Conservation (phyloP, 2,113 vertebrate species). For the Myotis lucifugus region DNA sequence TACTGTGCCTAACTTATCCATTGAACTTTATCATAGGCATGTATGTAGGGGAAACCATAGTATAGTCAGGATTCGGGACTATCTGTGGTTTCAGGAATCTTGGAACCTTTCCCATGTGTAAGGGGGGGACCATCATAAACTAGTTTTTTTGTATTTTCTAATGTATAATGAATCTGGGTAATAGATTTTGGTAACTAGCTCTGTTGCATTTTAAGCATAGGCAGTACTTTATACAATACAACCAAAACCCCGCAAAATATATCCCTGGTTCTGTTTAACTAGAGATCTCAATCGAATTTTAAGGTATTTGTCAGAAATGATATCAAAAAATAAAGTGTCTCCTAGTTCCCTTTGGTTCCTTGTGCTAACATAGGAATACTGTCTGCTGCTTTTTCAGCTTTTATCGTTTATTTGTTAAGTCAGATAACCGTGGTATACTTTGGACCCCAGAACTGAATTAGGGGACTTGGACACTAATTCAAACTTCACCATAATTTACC, state of each 20-base stretch:
- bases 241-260: neutral
- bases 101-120: neutral
- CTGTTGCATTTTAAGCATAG: neutral
- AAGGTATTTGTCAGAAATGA: conserved; percentile 16
- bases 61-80: neutral
- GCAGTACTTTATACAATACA: neutral
- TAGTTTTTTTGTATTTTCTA: neutral
- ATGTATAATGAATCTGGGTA: neutral
- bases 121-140: neutral
- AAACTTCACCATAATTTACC: neutral
- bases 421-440: neutral
- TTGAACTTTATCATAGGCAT: neutral
- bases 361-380: neutral
- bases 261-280: neutral
- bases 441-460: neutral
- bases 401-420: neutral
- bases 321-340: neutral
- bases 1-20: neutral
- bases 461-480: neutral
- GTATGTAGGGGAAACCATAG: neutral
- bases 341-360: neutral
- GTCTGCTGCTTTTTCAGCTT: neutral
- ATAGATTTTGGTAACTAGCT: neutral
- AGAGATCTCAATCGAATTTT: conserved; percentile 8
- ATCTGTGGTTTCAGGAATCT: neutral